These are phyloP conservation scores for Antigone vipio DNA, from an alignment of 2,113 vertebrate genomes.

Conservation along the genomic window DNA sequence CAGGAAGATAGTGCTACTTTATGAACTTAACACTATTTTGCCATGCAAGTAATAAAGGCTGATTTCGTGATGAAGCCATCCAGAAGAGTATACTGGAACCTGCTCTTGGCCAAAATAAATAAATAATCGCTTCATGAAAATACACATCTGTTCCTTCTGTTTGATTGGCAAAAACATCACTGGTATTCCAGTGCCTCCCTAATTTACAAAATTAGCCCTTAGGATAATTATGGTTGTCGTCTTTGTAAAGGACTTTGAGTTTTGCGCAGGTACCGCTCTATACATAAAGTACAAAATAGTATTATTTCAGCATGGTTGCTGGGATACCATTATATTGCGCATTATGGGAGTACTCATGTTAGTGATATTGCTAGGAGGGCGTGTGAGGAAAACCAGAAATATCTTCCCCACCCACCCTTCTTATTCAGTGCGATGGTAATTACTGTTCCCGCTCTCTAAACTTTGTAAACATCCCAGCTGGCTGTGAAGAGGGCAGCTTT, in stretches of 20 bases:
- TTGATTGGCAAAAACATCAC: not conserved
- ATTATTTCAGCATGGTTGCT: not conserved
- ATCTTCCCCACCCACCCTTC: not conserved
- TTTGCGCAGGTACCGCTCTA: not conserved
- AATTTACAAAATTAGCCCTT: not conserved
- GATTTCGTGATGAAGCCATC: not conserved
- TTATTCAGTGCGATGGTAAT: not conserved
- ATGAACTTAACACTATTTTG: not conserved
- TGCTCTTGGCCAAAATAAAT: not conserved
- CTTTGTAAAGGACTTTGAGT: not conserved
- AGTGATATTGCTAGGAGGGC: not conserved
- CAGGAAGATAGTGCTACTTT: not conserved
- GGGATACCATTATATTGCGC: not conserved
- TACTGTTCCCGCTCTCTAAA: not conserved
- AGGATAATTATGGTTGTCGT: not conserved
- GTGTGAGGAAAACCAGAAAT: slow-evolving; percentile 2
- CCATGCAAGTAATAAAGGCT: not conserved
- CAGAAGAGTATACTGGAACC: not conserved
- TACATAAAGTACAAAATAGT: not conserved
- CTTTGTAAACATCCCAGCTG: not conserved
- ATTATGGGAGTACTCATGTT: not conserved
- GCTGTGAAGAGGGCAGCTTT: not conserved
- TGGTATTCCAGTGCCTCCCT: not conserved
- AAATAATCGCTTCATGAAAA: not conserved
- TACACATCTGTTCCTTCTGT: not conserved